Evolutionary conservation across 2,888 invertebrate genomes (phyloP).

Genomic region (Plagiodera versicolora): DNA sequence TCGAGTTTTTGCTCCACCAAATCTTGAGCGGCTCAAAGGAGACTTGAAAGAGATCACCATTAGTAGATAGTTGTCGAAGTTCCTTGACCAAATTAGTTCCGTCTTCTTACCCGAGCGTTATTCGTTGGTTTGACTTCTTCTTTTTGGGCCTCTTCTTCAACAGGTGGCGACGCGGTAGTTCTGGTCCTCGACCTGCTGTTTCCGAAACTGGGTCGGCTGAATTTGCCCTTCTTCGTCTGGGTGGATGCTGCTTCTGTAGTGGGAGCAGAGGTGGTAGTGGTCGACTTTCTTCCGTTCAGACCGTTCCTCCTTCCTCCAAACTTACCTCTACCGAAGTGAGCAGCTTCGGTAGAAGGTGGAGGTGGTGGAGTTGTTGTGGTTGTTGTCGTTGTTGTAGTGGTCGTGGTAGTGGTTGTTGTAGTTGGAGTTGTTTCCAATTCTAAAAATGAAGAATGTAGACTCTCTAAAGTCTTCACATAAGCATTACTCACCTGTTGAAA

Average conservation of each 20-base stretch:
- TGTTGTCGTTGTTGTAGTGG: constrained; percentile 58
- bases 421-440: constrained; percentile 57
- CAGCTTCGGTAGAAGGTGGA: constrained; percentile 52
- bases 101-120: constrained; percentile 41
- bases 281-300: constrained; percentile 42
- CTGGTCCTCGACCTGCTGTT: constrained; percentile 53
- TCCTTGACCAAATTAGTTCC: not conserved
- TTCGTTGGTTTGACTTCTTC: constrained; percentile 53
- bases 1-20: constrained; percentile 46
- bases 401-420: constrained; percentile 61
- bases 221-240: constrained; percentile 57
- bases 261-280: constrained; percentile 44
- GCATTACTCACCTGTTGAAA: constrained; percentile 35
- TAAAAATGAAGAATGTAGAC: constrained; percentile 20
- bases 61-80: not conserved
- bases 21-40: constrained; percentile 43
- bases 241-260: constrained; percentile 55
- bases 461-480: too few species aligned
- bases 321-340: constrained; percentile 41
- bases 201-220: constrained; percentile 54
- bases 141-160: constrained; percentile 49
- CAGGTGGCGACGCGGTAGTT: constrained; percentile 47
- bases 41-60: constrained; percentile 36
- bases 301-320: constrained; percentile 36
- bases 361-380: constrained; percentile 56